Evolutionary conservation across 2,113 vertebrate genomes (phyloP), one percentile per base, ranked within the genome.

Genomic region (Colossoma macropomum): DNA sequence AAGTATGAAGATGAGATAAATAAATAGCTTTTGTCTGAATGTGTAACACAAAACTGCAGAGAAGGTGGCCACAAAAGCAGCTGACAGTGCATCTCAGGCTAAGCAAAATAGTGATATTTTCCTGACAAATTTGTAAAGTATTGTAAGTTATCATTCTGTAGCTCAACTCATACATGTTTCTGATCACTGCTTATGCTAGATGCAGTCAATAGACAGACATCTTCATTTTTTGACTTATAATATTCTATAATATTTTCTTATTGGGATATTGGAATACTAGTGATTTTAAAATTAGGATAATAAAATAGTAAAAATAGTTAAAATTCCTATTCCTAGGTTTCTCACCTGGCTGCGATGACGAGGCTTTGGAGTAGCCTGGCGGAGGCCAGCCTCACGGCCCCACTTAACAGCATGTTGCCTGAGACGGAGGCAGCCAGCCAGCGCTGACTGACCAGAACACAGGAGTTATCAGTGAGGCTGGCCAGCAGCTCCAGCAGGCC

Each of bases 301-400:
- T n/a, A 3, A n/a, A 23, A 23, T 9, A 8, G 54, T 21, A 23
- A 59, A 59, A 59, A 23, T 21, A 12, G 52, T 7, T 56, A 1
- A 62, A 62, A 21, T 38, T 1, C 0, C 10, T 1, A 68, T 41
- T 7, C 6, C 21, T 23, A 62, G n/a, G 19, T 72, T 60, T 65
- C 80, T 90, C 78, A 95, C 95, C 95, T 95, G 48, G 94, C 91
- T 34, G 93, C 91, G 28, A 95, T 92, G 66, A 93, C 94, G 56
- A 95, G 80, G 81, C 95, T 95, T 89, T 95, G 95, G 63, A 95
- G 92, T 84, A 95, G 87, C 5, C 95, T 91, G 11, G 94, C 90
- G 34, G 92, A 92, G 2, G 94, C 91, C 16, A 95, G 88, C 79
- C 89, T 92, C 71, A 95, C 92, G 0, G 94, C 92, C 10, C 93